Evolutionary conservation across 2,797 vertebrate genomes (phyloP).

Genomic region (Sphaeramia orbicularis): DNA sequence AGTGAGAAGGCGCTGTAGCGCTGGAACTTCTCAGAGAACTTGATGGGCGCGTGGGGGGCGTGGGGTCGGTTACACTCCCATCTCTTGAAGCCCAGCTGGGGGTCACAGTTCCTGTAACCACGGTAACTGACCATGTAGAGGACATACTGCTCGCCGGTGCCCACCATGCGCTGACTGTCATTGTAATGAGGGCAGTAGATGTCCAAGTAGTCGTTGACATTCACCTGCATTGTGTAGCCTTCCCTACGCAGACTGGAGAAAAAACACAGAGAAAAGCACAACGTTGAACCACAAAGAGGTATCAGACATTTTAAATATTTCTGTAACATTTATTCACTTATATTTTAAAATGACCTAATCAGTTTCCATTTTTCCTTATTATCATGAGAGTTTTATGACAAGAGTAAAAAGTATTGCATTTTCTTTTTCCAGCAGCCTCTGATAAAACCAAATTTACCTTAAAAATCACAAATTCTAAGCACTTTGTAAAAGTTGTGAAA

Average conservation of each 20-base stretch:
- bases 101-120: slow-evolving; percentile 92
- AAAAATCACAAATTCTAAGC: too few relatives aligned
- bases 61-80: slow-evolving; percentile 96
- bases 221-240: slow-evolving; percentile 94
- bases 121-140: slow-evolving; percentile 94
- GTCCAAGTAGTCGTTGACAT: slow-evolving; percentile 95
- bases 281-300: neutral
- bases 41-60: slow-evolving; percentile 92
- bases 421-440: too few relatives aligned
- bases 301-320: neutral
- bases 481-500: too few relatives aligned
- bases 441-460: too few relatives aligned
- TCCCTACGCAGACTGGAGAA: slow-evolving; percentile 87
- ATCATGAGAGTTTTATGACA: too few relatives aligned
- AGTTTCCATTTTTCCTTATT: too few relatives aligned
- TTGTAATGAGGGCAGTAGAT: slow-evolving; percentile 97
- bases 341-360: too few relatives aligned
- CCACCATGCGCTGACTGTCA: slow-evolving; percentile 71
- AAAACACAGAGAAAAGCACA: slow-evolving; percentile 6
- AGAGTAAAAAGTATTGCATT: too few relatives aligned
- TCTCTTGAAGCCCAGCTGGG: slow-evolving; percentile 92
- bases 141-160: slow-evolving; percentile 92
- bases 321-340: too few relatives aligned
- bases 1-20: slow-evolving; percentile 97
- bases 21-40: slow-evolving; percentile 98